Evolutionary conservation across 2,113 vertebrate species (phyloP), one percentile per base, ranked within the genome.

Genomic region (Centrocercus urophasianus): DNA sequence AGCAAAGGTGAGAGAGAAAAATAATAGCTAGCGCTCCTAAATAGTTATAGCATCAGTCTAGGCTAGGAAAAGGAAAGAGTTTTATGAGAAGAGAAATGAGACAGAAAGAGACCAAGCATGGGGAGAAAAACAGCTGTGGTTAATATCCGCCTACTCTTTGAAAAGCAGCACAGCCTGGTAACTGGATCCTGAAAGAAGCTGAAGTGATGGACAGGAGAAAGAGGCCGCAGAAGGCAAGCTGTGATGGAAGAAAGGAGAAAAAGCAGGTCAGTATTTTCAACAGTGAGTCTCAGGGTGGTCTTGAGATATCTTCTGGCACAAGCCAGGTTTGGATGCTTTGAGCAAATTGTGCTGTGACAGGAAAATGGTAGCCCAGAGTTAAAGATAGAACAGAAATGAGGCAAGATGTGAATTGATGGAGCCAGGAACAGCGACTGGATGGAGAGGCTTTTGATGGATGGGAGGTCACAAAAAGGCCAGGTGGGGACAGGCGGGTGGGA

Each of bases 401-500:
- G 69, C 2, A 5, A 75, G 71, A 89, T 92, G n/a, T 1, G 1
- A 89, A 78, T 65, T 52, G 74, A 80, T 0, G 8, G 1, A 61
- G 42, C 48, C 22, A 36, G 38, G 64, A 88, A 60, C 69, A 77
- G 38, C 12, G 60, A 91, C 9, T 27, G 71, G 27, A 65, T 88
- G 21, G 65, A 86, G 15, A 16, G 19, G 61, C 64, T 83, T 86
- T 30, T 84, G 88, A 90, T 2, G 10, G 61, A 88, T 0, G 0
- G 34, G 57, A 82, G 93, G 92, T 96, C 96, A 96, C 28, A 61
- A 57, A 84, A 84, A 83, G 93, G 95, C 76, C 66, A 18, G 57
- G 73, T 92, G 47, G 72, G 73, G 38, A 90, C 1, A 4, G 64
- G 36, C 0, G 9, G 32, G 76, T 38, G 69, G 60, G 36, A 76